phyloP scores from a whole-genome alignment of 2,113 vertebrate species.

The Pseudorasbora parva region DNA sequence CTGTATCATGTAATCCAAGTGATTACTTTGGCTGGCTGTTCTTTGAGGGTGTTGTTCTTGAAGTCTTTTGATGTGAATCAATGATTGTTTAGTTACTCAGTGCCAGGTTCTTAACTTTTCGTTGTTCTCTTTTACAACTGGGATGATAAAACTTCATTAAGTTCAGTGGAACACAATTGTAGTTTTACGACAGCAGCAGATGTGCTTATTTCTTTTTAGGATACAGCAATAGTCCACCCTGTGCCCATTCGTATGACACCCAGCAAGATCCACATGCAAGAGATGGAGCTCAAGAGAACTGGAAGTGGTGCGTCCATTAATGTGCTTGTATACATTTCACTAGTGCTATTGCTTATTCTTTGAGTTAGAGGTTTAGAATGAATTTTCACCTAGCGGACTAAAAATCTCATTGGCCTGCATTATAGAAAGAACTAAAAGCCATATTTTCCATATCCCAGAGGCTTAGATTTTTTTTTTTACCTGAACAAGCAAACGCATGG shows the following conservation, averaged over 20 bases:
- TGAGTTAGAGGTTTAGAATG: neutral
- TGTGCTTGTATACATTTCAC: neutral
- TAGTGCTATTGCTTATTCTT: neutral
- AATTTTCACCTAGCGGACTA: neutral
- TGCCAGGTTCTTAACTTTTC: neutral
- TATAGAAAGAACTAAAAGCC: neutral
- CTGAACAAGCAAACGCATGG: neutral
- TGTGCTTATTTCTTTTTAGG: constrained; percentile 74
- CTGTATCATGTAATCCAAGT: constrained; percentile 28
- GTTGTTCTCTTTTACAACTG: neutral
- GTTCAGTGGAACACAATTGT: neutral
- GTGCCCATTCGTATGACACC: constrained; percentile 99
- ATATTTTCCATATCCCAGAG: neutral
- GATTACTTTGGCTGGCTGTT: constrained; percentile 46
- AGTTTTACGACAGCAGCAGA: neutral
- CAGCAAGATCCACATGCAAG: constrained; percentile 99
- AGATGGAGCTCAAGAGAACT: constrained; percentile 98
- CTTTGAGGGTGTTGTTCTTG: constrained; percentile 7
- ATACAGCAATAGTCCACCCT: constrained; percentile 97
- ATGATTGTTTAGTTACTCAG: neutral
- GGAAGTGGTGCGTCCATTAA: constrained; percentile 85
- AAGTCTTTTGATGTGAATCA: neutral
- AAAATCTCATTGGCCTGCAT: neutral
- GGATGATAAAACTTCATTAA: neutral
- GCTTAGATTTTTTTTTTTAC: neutral